phyloP scores from a whole-genome alignment of 1,140 invertebrate genomes.

The Phthorimaea operculella region DNA sequence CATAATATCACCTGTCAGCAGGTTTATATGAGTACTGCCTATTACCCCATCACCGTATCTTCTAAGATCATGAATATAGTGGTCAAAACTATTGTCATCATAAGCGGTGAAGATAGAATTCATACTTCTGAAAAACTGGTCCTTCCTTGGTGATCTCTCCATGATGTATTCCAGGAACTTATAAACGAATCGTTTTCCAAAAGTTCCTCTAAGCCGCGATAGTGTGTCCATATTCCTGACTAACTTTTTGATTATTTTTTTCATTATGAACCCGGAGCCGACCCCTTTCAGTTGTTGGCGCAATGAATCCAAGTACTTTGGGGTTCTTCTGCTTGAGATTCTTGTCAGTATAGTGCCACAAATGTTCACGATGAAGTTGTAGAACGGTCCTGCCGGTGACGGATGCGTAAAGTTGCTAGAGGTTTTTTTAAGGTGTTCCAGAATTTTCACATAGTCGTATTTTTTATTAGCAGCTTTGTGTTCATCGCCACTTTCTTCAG shows the following conservation, averaged over 20 bases:
- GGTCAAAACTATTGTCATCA: conserved; percentile 23
- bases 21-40: too few species aligned
- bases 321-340: conserved; percentile 11
- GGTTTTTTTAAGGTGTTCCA: too few species aligned
- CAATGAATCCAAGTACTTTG: conserved; percentile 18
- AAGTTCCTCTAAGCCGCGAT: conserved; percentile 9
- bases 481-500: too few species aligned
- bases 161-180: conserved; percentile 18
- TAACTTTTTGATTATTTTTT: conserved; percentile 16
- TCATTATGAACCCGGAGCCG: conserved; percentile 14
- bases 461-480: too few species aligned
- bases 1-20: too few species aligned
- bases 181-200: conserved; percentile 14
- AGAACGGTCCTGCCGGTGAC: conserved; percentile 21
- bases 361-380: conserved; percentile 21
- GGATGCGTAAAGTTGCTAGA: background rate
- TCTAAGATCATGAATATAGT: conserved; percentile 25
- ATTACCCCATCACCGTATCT: conserved; percentile 10
- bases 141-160: conserved; percentile 13
- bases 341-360: conserved; percentile 17
- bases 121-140: conserved; percentile 22
- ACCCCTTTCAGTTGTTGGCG: conserved; percentile 15
- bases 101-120: conserved; percentile 20
- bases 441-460: too few species aligned
- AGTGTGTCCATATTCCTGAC: conserved; percentile 13